Conservation (phyloP, 2,888 invertebrate genomes). For the Netelia melanura region DNA sequence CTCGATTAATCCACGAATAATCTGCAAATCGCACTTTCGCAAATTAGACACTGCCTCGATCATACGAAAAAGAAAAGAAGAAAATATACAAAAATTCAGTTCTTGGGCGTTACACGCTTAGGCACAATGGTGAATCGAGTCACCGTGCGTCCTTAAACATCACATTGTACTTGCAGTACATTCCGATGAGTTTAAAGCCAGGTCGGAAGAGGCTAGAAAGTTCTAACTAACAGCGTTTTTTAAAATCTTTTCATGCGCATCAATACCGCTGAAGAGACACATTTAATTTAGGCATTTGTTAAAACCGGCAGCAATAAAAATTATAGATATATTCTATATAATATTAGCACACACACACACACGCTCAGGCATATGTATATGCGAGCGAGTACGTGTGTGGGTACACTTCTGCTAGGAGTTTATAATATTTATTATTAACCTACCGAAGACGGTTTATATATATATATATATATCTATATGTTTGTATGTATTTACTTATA, state of each 20-base stretch:
- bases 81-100: slow-evolving; percentile 72
- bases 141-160: slow-evolving; percentile 70
- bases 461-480: slow-evolving; percentile 13
- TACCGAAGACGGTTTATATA: slow-evolving; percentile 48
- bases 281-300: slow-evolving; percentile 60
- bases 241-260: slow-evolving; percentile 10
- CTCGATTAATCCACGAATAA: background rate
- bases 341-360: slow-evolving; percentile 6
- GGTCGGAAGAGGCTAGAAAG: slow-evolving; percentile 74
- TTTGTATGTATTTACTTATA: slow-evolving; percentile 11
- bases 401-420: slow-evolving; percentile 9
- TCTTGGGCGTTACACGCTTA: slow-evolving; percentile 77
- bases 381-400: background rate
- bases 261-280: slow-evolving; percentile 50
- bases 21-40: background rate
- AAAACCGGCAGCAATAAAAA: slow-evolving; percentile 57
- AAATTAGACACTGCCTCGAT: slow-evolving; percentile 10
- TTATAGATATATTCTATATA: slow-evolving; percentile 46
- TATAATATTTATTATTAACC: slow-evolving; percentile 30
- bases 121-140: slow-evolving; percentile 68
- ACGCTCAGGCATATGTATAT: background rate
- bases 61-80: slow-evolving; percentile 43
- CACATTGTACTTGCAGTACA: slow-evolving; percentile 75
- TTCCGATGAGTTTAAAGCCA: slow-evolving; percentile 78
- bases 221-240: slow-evolving; percentile 62